Base-by-base conservation (phyloP, 2,888 invertebrate species). In the Prosapia bicincta region DNA sequence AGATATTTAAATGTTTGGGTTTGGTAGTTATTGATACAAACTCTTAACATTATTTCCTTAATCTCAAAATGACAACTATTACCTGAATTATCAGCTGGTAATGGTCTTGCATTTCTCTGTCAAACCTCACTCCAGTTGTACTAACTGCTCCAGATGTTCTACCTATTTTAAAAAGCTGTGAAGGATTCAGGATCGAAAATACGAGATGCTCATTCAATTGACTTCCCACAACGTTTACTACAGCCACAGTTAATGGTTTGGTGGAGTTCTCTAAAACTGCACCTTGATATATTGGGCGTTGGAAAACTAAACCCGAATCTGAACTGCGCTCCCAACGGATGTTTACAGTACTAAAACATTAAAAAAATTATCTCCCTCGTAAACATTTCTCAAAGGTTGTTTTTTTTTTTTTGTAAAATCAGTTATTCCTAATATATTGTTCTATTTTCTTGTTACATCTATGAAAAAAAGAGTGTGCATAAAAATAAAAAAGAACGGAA, bases 21-120 rank as follows among this genome's bases (percentile, higher is more conserved):
- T n/a, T n/a, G n/a, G n/a, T n/a, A n/a, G n/a, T n/a, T n/a, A n/a
- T n/a, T n/a, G n/a, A n/a, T n/a, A n/a, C n/a, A n/a, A n/a, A n/a
- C n/a, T n/a, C n/a, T n/a, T n/a, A n/a, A n/a, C n/a, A n/a, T n/a
- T n/a, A n/a, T n/a, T n/a, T n/a, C n/a, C n/a, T n/a, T n/a, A n/a
- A n/a, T n/a, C n/a, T n/a, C n/a, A n/a, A n/a, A n/a, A n/a, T n/a
- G n/a, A n/a, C n/a, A n/a, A n/a, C n/a, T n/a, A n/a, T n/a, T 77
- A 92, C 97, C 86, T 96, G 93, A 74, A 98, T 90, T 82, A 97
- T 92, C 69, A 99, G 88, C 81, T 90, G 90, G 85, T 98, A 96
- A 79, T 90, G 87, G 82, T 93, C 93, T 82, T 92, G 89, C 75
- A 84, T 82, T 87, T 99, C 99, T 78, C 98, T 88, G 86, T 99